Evolutionary conservation across 2,113 vertebrate genomes (phyloP).

Genomic region (Bubo bubo): DNA sequence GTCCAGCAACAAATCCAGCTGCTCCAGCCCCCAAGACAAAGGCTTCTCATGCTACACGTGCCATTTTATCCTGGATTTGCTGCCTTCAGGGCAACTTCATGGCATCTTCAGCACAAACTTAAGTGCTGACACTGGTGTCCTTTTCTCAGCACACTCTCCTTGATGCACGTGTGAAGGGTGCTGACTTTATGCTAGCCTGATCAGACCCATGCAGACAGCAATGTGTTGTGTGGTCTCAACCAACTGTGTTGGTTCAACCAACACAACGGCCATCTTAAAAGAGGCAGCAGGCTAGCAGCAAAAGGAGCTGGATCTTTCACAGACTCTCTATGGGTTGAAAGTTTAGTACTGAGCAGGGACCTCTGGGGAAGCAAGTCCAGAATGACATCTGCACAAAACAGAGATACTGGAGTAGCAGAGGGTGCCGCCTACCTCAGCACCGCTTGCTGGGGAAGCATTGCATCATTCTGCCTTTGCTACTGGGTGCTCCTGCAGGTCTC

Average conservation of each 20-base stretch:
- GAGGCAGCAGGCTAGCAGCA: neutral
- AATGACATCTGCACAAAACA: neutral
- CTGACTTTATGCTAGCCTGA: neutral
- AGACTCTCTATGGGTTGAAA: neutral
- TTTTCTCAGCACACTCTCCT: neutral
- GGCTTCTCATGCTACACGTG: neutral
- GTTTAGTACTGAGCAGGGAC: neutral
- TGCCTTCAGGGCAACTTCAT: neutral
- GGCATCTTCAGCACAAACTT: neutral
- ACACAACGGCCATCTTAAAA: neutral
- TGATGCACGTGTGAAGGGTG: neutral
- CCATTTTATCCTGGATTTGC: neutral
- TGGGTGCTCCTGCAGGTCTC: neutral
- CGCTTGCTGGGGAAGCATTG: fast-evolving
- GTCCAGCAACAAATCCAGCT: neutral
- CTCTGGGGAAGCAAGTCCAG: neutral
- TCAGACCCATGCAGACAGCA: neutral
- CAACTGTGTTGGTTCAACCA: neutral
- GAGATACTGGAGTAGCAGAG: neutral
- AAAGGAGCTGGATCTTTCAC: neutral
- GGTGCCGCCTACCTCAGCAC: neutral
- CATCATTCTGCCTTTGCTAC: neutral
- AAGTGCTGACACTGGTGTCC: neutral
- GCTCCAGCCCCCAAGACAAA: neutral
- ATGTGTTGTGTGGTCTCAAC: fast-evolving